Evolutionary conservation across 2,888 invertebrate species (phyloP).

Genomic region (Synanthedon formicaeformis): DNA sequence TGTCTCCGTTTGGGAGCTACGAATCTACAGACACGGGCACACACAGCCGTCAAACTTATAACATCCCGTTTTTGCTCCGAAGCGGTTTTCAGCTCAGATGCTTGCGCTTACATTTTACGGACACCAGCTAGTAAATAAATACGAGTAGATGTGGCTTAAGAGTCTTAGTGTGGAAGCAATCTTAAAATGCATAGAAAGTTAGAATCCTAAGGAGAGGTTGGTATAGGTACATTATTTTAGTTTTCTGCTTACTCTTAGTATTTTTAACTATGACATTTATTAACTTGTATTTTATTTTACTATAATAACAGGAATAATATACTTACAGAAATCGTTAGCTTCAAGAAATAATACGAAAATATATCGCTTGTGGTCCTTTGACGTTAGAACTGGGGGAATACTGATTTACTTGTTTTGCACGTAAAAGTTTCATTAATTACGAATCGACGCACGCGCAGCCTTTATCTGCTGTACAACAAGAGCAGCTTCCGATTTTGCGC

Average conservation of each 20-base stretch:
- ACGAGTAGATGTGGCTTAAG: too few species aligned
- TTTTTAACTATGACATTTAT: neutral
- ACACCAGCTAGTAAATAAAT: too few species aligned
- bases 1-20: too few species aligned
- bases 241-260: neutral
- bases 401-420: conserved; percentile 23
- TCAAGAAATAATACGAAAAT: neutral
- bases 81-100: too few species aligned
- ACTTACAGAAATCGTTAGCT: neutral
- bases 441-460: conserved; percentile 37
- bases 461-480: conserved; percentile 12
- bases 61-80: too few species aligned
- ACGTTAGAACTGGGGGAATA: conserved; percentile 26
- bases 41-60: too few species aligned
- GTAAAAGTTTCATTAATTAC: conserved; percentile 37
- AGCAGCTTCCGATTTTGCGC: conserved; percentile 25
- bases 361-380: conserved; percentile 9
- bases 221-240: too few species aligned
- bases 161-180: too few species aligned
- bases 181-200: too few species aligned
- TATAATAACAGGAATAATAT: neutral
- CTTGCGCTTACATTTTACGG: too few species aligned
- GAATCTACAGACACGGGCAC: too few species aligned
- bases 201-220: too few species aligned
- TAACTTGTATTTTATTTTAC: neutral